phyloP scores from a whole-genome alignment of 53 echinoderm and acorn worm species.

The Henricia sp. region DNA sequence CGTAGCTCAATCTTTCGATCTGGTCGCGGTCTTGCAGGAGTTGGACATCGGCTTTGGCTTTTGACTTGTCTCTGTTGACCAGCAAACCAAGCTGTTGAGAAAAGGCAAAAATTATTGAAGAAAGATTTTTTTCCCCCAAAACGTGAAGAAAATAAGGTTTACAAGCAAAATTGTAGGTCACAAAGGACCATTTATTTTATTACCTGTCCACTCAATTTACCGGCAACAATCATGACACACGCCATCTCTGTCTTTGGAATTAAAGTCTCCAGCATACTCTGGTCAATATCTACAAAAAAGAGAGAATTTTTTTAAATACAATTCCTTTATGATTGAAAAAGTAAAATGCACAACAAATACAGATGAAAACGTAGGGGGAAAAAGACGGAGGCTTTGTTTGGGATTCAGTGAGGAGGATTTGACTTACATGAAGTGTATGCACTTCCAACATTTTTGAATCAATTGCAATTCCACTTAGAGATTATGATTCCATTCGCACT shows the following conservation, averaged over 20 bases:
- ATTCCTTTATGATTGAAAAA: background rate
- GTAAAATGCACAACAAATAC: too few species aligned
- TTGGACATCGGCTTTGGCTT: slow-evolving; percentile 81
- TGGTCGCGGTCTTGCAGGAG: slow-evolving; percentile 79
- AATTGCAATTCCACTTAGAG: too few species aligned
- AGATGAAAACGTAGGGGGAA: too few species aligned
- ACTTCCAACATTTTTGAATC: too few species aligned
- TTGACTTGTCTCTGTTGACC: slow-evolving; percentile 83
- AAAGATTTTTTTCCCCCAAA: background rate
- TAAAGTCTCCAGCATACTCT: slow-evolving; percentile 89
- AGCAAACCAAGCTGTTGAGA: slow-evolving; percentile 80
- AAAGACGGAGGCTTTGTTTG: too few species aligned
- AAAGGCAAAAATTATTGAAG: slow-evolving; percentile 1
- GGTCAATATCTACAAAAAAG: slow-evolving; percentile 73
- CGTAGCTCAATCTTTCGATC: slow-evolving; percentile 79
- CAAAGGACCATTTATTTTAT: too few species aligned
- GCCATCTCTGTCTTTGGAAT: slow-evolving; percentile 87
- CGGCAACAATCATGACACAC: slow-evolving; percentile 89
- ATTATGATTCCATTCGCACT: too few species aligned
- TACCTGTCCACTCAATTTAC: slow-evolving; percentile 89
- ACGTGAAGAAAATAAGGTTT: background rate
- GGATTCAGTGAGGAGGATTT: too few species aligned
- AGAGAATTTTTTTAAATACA: background rate
- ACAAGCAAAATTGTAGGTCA: too few species aligned
- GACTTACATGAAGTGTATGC: too few species aligned